A percentile compares a stretch with the other conserved stretches of the same genome.
Conservation (phyloP, 2,113 vertebrate species). For the Grantiella picta region DNA sequence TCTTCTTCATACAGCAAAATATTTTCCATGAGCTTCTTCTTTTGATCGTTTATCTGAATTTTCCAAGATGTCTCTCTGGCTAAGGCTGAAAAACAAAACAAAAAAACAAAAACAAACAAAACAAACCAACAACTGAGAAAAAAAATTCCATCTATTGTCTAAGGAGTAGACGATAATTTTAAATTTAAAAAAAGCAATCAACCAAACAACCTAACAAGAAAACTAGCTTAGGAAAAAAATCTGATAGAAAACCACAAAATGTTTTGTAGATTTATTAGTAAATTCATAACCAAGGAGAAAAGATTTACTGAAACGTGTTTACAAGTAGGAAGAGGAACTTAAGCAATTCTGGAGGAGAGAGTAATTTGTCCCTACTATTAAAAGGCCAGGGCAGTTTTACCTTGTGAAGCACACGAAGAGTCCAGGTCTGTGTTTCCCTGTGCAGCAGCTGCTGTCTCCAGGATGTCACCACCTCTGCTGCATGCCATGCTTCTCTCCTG, state of each 20-base stretch:
- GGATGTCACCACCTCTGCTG: fast-evolving
- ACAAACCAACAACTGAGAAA: neutral
- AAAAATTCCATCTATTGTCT: neutral
- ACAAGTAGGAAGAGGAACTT: neutral
- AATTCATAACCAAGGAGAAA: neutral
- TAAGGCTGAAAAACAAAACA: slow-evolving; percentile 49
- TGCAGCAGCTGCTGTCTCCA: neutral
- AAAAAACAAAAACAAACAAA: neutral
- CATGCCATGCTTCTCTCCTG: neutral
- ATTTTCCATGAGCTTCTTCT: slow-evolving; percentile 78
- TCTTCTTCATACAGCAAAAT: slow-evolving; percentile 76
- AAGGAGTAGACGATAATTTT: neutral
- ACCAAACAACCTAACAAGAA: neutral
- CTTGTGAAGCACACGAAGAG: neutral
- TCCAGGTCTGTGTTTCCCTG: neutral
- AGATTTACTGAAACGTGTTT: neutral
- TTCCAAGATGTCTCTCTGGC: slow-evolving; percentile 67
- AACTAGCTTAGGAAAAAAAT: neutral
- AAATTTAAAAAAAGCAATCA: neutral
- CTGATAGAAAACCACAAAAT: neutral
- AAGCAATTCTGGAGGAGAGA: neutral
- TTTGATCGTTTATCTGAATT: slow-evolving; percentile 76
- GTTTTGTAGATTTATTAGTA: neutral
- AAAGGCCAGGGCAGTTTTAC: neutral
- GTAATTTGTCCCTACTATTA: neutral